Conservation (phyloP, 2,797 vertebrate genomes). For the Phrynocephalus forsythii region DNA sequence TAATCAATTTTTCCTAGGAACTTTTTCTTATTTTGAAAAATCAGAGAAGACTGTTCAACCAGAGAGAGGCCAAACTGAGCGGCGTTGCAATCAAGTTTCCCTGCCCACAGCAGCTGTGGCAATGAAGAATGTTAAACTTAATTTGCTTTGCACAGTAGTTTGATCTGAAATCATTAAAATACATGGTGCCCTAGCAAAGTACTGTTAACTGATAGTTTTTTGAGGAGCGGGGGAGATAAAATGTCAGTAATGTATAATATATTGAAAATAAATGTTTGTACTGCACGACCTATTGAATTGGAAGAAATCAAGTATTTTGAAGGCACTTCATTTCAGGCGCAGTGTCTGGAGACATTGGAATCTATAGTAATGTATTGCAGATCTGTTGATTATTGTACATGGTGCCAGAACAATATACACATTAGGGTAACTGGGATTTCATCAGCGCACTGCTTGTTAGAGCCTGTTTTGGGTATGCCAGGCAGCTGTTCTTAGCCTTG, state of each 20-base stretch:
- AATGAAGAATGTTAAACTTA: not conserved
- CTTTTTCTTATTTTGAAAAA: conserved; percentile 30
- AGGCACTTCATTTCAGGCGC: conserved; percentile 66
- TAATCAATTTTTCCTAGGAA: conserved; percentile 21
- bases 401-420: conserved; percentile 52
- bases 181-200: conserved; percentile 1
- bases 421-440: conserved; percentile 16
- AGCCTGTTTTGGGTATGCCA: not conserved
- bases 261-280: conserved; percentile 63
- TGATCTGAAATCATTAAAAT: conserved; percentile 40
- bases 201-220: conserved; percentile 53
- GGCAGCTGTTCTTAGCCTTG: not conserved
- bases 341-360: conserved; percentile 58
- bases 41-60: conserved; percentile 10
- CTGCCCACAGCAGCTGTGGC: not conserved
- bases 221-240: conserved; percentile 44
- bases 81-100: not conserved
- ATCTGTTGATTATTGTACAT: conserved; percentile 48
- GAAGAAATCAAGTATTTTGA: conserved; percentile 68
- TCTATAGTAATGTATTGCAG: conserved; percentile 63
- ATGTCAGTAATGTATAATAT: conserved; percentile 60
- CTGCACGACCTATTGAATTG: conserved; percentile 57
- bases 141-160: conserved; percentile 7
- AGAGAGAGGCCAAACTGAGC: not conserved
- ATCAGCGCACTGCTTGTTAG: not conserved